A percentile compares a stretch with the other conserved stretches of the same genome.
Evolutionary conservation across 2,888 invertebrate genomes (phyloP).

Genomic region (Gerosis bhagava): DNA sequence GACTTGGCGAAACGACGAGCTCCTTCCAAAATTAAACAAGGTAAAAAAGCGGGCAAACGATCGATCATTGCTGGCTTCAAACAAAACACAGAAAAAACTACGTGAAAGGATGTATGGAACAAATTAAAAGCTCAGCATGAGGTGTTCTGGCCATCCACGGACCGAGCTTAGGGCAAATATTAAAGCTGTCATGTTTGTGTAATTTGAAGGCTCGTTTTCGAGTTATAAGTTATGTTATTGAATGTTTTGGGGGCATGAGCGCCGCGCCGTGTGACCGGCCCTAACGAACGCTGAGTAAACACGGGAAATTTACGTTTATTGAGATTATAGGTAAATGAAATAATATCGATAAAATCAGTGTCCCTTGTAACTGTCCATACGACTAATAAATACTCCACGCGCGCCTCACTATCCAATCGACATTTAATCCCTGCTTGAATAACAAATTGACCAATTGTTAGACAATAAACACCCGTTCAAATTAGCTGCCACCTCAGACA

Average conservation of each 20-base stretch:
- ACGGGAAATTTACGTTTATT: conserved; percentile 48
- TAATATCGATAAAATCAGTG: conserved; percentile 56
- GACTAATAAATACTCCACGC: conserved; percentile 47
- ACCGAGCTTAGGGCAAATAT: conserved; percentile 72
- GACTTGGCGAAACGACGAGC: conserved; percentile 74
- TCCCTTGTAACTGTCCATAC: conserved; percentile 48
- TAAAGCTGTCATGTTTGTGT: conserved; percentile 75
- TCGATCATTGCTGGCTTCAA: conserved; percentile 72
- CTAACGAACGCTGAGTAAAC: conserved; percentile 56
- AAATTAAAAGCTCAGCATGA: conserved; percentile 81
- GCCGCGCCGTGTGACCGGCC: conserved; percentile 50
- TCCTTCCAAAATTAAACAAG: conserved; percentile 77
- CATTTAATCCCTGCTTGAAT: conserved; percentile 48
- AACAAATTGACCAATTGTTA: conserved; percentile 41
- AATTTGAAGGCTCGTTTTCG: conserved; percentile 73
- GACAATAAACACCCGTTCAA: conserved; percentile 49
- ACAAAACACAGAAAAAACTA: conserved; percentile 75
- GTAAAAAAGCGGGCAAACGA: conserved; percentile 75
- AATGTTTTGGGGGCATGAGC: conserved; percentile 63
- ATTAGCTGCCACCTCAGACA: conserved; percentile 44
- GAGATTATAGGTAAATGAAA: conserved; percentile 53
- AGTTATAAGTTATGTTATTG: conserved; percentile 77
- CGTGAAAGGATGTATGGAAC: conserved; percentile 77
- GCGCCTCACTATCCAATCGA: conserved; percentile 43
- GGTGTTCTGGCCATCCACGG: conserved; percentile 55